These are phyloP conservation scores for Channa maculata DNA, from an alignment of 2,113 vertebrate genomes.

Conservation along the genomic window DNA sequence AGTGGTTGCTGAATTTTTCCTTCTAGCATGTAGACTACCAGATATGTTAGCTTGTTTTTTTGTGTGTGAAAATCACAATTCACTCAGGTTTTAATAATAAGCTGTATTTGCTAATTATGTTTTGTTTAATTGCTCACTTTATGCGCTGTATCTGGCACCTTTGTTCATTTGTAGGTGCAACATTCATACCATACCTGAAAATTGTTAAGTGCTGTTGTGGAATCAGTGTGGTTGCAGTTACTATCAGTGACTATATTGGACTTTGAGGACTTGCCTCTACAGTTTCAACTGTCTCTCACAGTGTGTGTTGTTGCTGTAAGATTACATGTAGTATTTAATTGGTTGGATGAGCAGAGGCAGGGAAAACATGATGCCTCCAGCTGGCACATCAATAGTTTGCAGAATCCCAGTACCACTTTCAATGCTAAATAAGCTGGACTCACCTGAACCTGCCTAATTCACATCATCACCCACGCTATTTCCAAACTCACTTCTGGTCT, in stretches of 20 bases:
- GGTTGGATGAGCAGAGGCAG: slow-evolving; percentile 43
- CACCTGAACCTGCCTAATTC: slow-evolving; percentile 26
- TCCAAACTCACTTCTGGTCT: slow-evolving; percentile 5
- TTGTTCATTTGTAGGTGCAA: slow-evolving; percentile 15
- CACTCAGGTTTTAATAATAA: slow-evolving; percentile 15
- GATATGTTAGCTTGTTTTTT: background rate
- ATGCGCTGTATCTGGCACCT: slow-evolving; percentile 12
- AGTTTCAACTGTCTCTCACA: background rate
- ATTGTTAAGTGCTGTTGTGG: background rate
- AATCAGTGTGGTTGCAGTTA: background rate
- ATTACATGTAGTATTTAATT: slow-evolving; percentile 40
- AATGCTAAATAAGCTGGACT: slow-evolving; percentile 48
- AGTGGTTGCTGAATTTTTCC: slow-evolving; percentile 4
- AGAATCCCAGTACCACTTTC: slow-evolving; percentile 24
- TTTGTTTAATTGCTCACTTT: slow-evolving; percentile 21
- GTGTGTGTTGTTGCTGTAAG: slow-evolving; percentile 7
- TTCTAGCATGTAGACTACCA: background rate
- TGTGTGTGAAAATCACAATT: background rate
- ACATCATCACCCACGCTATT: slow-evolving; percentile 15
- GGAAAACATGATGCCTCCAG: slow-evolving; percentile 35
- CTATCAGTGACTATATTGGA: slow-evolving; percentile 6
- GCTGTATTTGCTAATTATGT: slow-evolving; percentile 23
- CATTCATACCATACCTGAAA: background rate
- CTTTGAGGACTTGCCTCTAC: slow-evolving; percentile 2
- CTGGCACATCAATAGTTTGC: slow-evolving; percentile 46